These are phyloP conservation scores for Microtus pennsylvanicus DNA, from an alignment of 2,113 vertebrate genomes.

Conservation along the genomic window DNA sequence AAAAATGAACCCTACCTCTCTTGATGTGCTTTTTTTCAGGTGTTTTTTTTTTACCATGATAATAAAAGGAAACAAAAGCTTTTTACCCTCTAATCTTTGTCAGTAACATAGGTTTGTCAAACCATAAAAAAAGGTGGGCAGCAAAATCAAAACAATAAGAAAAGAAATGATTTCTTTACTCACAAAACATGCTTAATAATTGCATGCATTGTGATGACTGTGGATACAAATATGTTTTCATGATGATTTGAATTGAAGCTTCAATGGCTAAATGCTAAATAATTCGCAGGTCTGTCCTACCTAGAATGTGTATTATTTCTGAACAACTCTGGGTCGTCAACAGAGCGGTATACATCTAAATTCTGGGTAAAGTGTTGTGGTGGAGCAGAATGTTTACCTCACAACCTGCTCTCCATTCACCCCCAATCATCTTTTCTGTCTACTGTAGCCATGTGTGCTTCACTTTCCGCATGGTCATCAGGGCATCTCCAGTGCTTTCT, in stretches of 20 bases:
- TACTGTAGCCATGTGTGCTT: neutral
- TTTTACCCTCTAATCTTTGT: neutral
- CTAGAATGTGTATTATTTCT: neutral
- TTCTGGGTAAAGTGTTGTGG: neutral
- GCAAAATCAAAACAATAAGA: neutral
- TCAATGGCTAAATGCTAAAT: neutral
- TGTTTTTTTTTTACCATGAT: neutral
- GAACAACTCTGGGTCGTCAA: neutral
- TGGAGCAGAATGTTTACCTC: neutral
- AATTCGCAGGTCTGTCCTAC: neutral
- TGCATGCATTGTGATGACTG: neutral
- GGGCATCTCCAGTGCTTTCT: rapidly evolving
- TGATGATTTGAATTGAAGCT: neutral
- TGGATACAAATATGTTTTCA: neutral
- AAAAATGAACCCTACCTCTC: neutral
- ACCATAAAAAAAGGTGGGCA: neutral
- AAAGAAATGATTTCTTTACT: neutral
- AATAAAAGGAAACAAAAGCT: neutral
- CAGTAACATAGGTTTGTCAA: neutral
- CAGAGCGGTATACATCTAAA: neutral
- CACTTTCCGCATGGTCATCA: neutral
- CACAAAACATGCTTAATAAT: neutral
- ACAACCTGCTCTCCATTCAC: neutral
- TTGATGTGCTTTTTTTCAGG: neutral
- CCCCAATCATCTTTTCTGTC: neutral